A percentile compares a stretch with the other conserved stretches of the same genome.
Evolutionary conservation across 2,797 vertebrate genomes (phyloP).

Genomic region (Macrochelys suwanniensis): DNA sequence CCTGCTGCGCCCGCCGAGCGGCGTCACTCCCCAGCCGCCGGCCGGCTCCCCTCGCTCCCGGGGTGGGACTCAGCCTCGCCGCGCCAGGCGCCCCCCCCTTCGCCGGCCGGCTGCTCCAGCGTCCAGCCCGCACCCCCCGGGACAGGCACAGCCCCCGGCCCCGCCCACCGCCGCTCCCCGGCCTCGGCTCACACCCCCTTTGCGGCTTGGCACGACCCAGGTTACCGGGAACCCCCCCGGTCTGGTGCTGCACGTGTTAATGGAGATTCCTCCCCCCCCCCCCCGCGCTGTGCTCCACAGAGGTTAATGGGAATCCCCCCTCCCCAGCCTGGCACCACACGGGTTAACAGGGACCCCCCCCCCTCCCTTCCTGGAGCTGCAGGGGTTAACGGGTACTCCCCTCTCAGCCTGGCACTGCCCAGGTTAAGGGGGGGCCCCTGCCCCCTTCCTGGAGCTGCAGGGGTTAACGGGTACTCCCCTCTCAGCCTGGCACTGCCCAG

Average conservation of each 20-base stretch:
- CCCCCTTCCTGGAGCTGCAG: neutral
- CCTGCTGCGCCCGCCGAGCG: neutral
- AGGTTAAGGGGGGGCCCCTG: too few species aligned
- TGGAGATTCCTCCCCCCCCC: neutral
- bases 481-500: neutral
- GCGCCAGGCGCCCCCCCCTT: neutral
- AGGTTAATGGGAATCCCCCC: too few species aligned
- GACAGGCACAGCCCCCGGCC: neutral
- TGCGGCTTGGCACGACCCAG: neutral
- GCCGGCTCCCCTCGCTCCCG: neutral
- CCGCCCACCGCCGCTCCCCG: neutral
- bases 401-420: neutral
- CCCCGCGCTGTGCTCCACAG: fast-evolving
- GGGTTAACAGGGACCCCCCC: neutral
- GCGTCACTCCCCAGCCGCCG: neutral
- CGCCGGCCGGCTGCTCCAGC: neutral
- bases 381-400: neutral
- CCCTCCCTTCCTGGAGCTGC: too few species aligned
- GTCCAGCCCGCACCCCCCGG: neutral
- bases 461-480: neutral
- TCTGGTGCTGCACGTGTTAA: neutral
- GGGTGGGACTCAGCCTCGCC: neutral
- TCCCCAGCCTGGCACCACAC: fast-evolving
- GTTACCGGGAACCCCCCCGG: neutral
- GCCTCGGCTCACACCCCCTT: too few species aligned